phyloP scores from a whole-genome alignment of 2,888 invertebrate genomes.

The Eilema caniola region DNA sequence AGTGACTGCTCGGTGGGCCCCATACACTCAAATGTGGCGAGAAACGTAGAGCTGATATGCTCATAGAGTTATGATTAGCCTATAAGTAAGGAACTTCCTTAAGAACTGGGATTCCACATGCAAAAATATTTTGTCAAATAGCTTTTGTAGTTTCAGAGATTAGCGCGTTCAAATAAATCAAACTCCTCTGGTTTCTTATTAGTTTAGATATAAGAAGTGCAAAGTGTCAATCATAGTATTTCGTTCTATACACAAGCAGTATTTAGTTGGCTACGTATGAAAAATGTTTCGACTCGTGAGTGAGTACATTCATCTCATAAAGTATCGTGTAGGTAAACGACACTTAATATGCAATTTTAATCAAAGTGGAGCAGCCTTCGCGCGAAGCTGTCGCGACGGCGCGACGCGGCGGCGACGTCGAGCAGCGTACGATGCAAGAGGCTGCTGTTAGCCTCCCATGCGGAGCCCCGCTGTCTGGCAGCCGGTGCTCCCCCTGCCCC shows the following conservation, averaged over 20 bases:
- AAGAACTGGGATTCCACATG: background rate
- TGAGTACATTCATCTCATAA: slow-evolving; percentile 52
- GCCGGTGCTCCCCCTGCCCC: slow-evolving; percentile 62
- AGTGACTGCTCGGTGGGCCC: no score
- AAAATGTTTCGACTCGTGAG: slow-evolving; percentile 49
- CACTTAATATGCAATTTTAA: slow-evolving; percentile 74
- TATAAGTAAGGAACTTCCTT: no score
- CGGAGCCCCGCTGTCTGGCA: slow-evolving; percentile 87
- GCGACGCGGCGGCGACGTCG: slow-evolving; percentile 63
- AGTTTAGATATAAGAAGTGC: background rate
- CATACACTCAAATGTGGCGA: no score
- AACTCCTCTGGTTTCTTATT: background rate
- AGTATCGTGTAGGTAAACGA: slow-evolving; percentile 55
- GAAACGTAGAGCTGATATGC: no score
- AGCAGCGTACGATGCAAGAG: slow-evolving; percentile 80
- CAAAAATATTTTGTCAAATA: background rate
- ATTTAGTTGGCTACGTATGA: slow-evolving; percentile 34
- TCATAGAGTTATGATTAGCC: no score
- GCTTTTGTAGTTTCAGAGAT: background rate
- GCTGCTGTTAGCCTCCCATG: slow-evolving; percentile 85
- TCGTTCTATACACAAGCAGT: slow-evolving; percentile 31
- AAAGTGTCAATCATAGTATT: background rate
- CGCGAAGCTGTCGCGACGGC: slow-evolving; percentile 77
- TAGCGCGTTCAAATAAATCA: background rate
- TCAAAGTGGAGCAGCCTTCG: slow-evolving; percentile 82